phyloP scores from a whole-genome alignment of 2,888 invertebrate genomes.

The Norana najaformis region DNA sequence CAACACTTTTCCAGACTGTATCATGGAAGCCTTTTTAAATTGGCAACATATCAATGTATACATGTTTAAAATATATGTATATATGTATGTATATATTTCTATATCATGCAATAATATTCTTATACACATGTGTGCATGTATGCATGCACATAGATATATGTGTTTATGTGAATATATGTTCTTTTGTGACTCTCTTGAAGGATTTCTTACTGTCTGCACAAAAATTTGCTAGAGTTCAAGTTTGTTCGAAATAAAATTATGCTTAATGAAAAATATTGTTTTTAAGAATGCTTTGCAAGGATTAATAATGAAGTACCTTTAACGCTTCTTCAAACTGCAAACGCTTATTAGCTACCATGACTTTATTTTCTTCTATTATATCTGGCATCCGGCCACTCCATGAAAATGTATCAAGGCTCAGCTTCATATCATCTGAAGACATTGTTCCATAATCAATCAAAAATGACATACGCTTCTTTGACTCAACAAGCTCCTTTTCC shows the following conservation, averaged over 20 bases:
- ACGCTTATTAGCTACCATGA: conserved; percentile 79
- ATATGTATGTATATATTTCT: not conserved
- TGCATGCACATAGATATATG: not conserved
- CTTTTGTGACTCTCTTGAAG: too few relatives aligned
- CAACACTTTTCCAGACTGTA: too few relatives aligned
- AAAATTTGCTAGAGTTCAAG: too few relatives aligned
- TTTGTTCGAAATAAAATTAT: too few relatives aligned
- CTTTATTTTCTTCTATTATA: conserved; percentile 80
- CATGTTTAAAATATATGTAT: not conserved
- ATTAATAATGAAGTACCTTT: conserved; percentile 63
- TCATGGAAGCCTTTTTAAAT: too few relatives aligned
- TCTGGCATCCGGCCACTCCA: conserved; percentile 83
- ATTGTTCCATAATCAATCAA: conserved; percentile 80
- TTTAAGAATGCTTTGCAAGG: too few relatives aligned
- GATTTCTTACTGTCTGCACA: too few relatives aligned
- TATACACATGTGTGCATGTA: not conserved
- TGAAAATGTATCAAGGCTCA: conserved; percentile 83
- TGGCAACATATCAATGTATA: too few relatives aligned
- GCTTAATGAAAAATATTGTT: not conserved
- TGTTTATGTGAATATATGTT: not conserved
- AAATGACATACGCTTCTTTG: conserved; percentile 71
- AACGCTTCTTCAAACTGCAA: conserved; percentile 83
- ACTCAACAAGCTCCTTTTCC: conserved; percentile 73
- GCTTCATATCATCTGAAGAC: conserved; percentile 82
- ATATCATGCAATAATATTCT: not conserved